Evolutionary conservation across 2,888 invertebrate species (phyloP).

Genomic region (Ectemnius continuus): DNA sequence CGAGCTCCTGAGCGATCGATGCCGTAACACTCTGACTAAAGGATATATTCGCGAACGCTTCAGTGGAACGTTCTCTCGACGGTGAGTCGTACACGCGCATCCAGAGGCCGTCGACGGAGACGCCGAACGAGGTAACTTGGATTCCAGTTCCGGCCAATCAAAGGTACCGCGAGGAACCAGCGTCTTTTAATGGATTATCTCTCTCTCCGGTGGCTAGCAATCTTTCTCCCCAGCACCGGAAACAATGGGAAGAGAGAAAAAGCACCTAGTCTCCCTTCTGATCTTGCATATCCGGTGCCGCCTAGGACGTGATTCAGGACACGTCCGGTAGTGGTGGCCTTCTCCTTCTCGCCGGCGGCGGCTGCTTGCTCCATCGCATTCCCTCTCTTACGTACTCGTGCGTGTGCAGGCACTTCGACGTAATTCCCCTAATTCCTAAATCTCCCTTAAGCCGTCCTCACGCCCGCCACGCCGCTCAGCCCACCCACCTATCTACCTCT

Average conservation of each 20-base stretch:
- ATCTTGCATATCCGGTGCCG: slow-evolving; percentile 10
- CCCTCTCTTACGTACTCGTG: slow-evolving; percentile 45
- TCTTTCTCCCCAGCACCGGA: background rate
- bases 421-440: slow-evolving; percentile 65
- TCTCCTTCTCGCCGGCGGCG: slow-evolving; percentile 7
- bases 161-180: background rate
- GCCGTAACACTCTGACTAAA: slow-evolving; percentile 3
- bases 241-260: background rate
- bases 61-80: background rate
- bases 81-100: background rate
- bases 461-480: slow-evolving; percentile 3
- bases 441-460: slow-evolving; percentile 53
- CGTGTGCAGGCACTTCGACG: slow-evolving; percentile 62
- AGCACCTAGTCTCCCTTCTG: slow-evolving; percentile 3
- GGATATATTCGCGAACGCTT: slow-evolving; percentile 1
- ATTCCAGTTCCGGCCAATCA: background rate
- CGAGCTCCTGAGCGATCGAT: slow-evolving; percentile 12
- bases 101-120: background rate
- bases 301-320: slow-evolving; percentile 23
- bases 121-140: slow-evolving; percentile 21
- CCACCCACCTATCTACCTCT: no score
- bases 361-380: slow-evolving; percentile 7
- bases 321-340: slow-evolving; percentile 20
- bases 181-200: slow-evolving; percentile 2
- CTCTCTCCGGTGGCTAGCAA: background rate